Base-by-base conservation (phyloP, 30 jellyfish, hydroid and myxozoan species). In the Pseudorhiza aurosa region DNA sequence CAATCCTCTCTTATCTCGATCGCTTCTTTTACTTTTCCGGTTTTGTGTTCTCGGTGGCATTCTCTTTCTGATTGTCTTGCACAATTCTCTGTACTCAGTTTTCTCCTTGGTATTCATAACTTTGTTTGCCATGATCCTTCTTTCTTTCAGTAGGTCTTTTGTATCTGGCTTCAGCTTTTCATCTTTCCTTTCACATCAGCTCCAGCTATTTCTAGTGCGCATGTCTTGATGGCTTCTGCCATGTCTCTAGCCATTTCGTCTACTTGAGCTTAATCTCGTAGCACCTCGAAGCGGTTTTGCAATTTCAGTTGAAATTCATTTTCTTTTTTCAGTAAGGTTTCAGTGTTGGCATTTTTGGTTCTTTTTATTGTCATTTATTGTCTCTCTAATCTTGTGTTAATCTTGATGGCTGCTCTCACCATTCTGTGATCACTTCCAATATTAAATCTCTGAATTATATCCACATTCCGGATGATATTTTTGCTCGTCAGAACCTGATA, bases 341-440 rank as follows among this genome's bases (percentile, higher is more conserved):
- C 11, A 8, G 15, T 42, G 55, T 42, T 42, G 15, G 15, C 55
- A 8, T 42, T 42, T 9, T 32, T 42, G 9, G 55, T 42, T 42
- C 55, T 29, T n/a, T 26, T 15, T 6, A 26, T 62, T n/a, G 31
- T 10, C 14, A 18, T 2, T 1, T 62, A 24, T 19, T 3, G 31
- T n/a, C 53, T 24, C 25, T 33, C 76, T 14, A 26, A n/a, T 29
- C 25, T 62, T 1, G 2, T 31, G 28, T 26, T 29, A 18, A 62
- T 10, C 27, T 26, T 62, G n/a, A 14, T n/a, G 2, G 28, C 21
- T 24, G 26, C 9, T 26, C 71, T 37, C 29, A 42, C 70, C 70
- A 68, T 25, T 68, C 82, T 33, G 7, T 63, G 62, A 25, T 63
- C 77, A n/a, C 77, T 63, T 1, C 77, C 77, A 22, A 63, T 36